These are phyloP conservation scores for Plebejus anna DNA, from an alignment of 2,888 invertebrate genomes.

Conservation along the genomic window DNA sequence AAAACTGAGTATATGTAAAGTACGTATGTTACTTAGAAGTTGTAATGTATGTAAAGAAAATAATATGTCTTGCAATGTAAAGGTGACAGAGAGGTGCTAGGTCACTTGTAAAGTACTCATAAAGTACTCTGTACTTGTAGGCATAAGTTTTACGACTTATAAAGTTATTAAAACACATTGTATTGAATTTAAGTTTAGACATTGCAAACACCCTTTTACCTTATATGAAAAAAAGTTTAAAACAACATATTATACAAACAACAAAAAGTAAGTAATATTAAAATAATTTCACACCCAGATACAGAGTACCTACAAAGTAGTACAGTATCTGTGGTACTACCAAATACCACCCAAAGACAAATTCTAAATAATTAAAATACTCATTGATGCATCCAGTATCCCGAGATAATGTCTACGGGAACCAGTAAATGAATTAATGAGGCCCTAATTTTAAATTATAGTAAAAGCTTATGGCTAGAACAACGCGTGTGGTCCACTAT, in stretches of 20 bases:
- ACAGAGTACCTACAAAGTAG: not conserved
- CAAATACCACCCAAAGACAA: constrained; percentile 16
- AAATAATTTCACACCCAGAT: not conserved
- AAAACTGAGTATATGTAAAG: not conserved
- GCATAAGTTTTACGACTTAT: too few relatives aligned
- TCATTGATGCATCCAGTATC: constrained; percentile 25
- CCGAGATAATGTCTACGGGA: constrained; percentile 33
- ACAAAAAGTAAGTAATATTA: not conserved
- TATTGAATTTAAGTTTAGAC: too few relatives aligned
- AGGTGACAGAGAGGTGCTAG: not conserved
- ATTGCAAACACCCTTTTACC: too few relatives aligned
- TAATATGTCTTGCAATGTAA: not conserved
- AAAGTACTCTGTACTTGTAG: too few relatives aligned
- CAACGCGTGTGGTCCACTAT: constrained; percentile 71
- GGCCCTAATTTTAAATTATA: constrained; percentile 38
- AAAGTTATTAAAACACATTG: too few relatives aligned
- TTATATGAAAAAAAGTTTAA: too few relatives aligned
- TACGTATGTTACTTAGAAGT: not conserved
- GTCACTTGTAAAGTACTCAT: too few relatives aligned
- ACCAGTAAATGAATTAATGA: constrained; percentile 39
- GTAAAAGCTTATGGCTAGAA: constrained; percentile 31
- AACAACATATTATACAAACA: too few relatives aligned
- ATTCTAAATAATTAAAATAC: constrained; percentile 15
- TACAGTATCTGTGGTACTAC: not conserved
- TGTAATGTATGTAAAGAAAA: not conserved